Conservation (phyloP, 1,140 invertebrate genomes). For the Limonius californicus region DNA sequence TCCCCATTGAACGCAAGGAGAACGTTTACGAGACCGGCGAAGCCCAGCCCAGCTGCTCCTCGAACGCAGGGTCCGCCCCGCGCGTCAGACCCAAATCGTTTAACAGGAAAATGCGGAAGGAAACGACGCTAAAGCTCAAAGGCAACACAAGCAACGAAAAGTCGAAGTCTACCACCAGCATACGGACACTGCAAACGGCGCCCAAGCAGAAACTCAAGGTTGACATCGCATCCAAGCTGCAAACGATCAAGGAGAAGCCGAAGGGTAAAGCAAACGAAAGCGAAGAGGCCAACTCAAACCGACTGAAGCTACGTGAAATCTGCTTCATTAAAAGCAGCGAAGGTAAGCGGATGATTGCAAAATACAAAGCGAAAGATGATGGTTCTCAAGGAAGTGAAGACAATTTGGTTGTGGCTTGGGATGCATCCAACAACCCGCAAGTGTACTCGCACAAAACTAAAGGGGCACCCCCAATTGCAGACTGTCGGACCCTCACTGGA, state of each 20-base stretch:
- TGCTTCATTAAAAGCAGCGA: conserved; percentile 39
- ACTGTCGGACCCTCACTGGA: conserved; percentile 11
- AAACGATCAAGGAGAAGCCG: conserved; percentile 21
- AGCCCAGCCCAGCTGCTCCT: conserved; percentile 34
- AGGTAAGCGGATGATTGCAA: conserved; percentile 40
- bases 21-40: conserved; percentile 27
- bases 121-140: conserved; percentile 1
- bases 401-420: conserved; percentile 40
- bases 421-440: conserved; percentile 30
- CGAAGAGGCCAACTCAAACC: conserved; percentile 13
- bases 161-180: not conserved
- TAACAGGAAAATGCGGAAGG: not conserved
- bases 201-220: conserved; percentile 12
- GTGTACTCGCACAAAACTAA: conserved; percentile 37
- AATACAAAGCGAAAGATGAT: conserved; percentile 34
- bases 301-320: conserved; percentile 37
- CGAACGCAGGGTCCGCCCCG: not conserved
- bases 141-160: not conserved
- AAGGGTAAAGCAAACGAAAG: conserved; percentile 14
- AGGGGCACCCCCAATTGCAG: conserved; percentile 12
- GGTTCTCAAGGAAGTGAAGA: conserved; percentile 27
- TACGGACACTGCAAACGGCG: not conserved
- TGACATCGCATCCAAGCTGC: conserved; percentile 16
- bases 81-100: conserved; percentile 16
- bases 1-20: conserved; percentile 38